Evolutionary conservation across 1,140 invertebrate species (phyloP).

Genomic region (Harlomillsia oculata): DNA sequence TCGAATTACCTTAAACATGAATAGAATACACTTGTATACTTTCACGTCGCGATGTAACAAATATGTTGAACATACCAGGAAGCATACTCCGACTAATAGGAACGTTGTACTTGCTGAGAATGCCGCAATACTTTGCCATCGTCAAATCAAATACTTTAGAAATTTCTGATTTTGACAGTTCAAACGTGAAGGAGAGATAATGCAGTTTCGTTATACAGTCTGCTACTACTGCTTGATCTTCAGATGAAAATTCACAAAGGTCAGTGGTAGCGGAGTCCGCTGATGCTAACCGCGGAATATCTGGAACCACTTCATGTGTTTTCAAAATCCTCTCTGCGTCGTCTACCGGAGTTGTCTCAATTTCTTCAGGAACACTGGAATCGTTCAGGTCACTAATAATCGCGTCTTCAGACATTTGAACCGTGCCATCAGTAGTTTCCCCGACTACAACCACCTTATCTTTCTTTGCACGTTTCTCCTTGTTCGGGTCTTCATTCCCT

Average conservation of each 20-base stretch:
- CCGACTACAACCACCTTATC: not conserved
- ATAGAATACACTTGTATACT: too few relatives aligned
- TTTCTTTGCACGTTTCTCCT: not conserved
- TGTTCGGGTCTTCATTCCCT: not conserved
- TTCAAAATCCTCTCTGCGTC: not conserved
- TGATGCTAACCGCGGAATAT: not conserved
- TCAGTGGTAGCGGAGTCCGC: not conserved
- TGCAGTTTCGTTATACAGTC: constrained; percentile 23
- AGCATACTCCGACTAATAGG: constrained; percentile 14
- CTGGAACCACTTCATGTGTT: not conserved
- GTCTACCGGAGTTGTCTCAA: not conserved
- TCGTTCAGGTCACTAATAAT: not conserved
- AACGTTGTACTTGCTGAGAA: constrained; percentile 22
- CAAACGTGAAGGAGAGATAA: constrained; percentile 25
- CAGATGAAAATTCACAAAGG: constrained; percentile 9
- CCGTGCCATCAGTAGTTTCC: not conserved
- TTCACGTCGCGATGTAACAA: too few relatives aligned
- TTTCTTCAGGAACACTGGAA: not conserved
- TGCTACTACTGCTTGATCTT: constrained; percentile 17
- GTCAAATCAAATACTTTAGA: constrained; percentile 5
- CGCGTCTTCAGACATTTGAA: not conserved
- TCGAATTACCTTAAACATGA: not conserved
- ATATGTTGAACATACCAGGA: too few relatives aligned
- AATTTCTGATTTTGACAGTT: constrained; percentile 13
- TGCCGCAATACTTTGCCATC: constrained; percentile 8